phyloP scores from a whole-genome alignment of 1,140 invertebrate species.

The Drosophila ananassae region DNA sequence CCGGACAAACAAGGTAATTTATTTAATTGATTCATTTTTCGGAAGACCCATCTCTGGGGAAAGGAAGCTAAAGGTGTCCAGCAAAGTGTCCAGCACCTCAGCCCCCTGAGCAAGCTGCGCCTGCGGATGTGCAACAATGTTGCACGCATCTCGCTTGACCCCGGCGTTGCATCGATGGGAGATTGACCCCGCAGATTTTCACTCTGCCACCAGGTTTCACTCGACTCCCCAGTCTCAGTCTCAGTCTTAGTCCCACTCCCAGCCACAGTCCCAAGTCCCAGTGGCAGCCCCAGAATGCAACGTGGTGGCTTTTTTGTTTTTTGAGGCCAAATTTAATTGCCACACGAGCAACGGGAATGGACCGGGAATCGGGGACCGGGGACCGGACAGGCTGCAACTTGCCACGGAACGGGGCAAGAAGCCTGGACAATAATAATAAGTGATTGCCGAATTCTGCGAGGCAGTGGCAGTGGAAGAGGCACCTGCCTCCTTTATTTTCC shows the following conservation, averaged over 20 bases:
- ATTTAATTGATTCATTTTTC: no score
- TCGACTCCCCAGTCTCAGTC: slow-evolving; percentile 27
- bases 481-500: slow-evolving; percentile 23
- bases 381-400: background rate
- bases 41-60: background rate
- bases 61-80: background rate
- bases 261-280: slow-evolving; percentile 30
- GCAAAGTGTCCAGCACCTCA: background rate
- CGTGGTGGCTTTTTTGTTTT: slow-evolving; percentile 37
- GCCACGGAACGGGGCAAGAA: background rate
- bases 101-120: background rate
- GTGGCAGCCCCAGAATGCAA: slow-evolving; percentile 35
- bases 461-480: no score
- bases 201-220: slow-evolving; percentile 35
- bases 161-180: slow-evolving; percentile 15
- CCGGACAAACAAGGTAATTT: no score
- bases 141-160: slow-evolving; percentile 31
- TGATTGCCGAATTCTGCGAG: slow-evolving; percentile 63
- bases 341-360: slow-evolving; percentile 20
- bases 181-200: slow-evolving; percentile 23
- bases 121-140: slow-evolving; percentile 39
- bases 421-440: slow-evolving; percentile 24
- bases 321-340: slow-evolving; percentile 81
- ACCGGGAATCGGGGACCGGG: background rate
- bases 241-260: slow-evolving; percentile 18